These are phyloP conservation scores for Cerastis rubricosa DNA, from an alignment of 2,888 invertebrate species.

Conservation along the genomic window DNA sequence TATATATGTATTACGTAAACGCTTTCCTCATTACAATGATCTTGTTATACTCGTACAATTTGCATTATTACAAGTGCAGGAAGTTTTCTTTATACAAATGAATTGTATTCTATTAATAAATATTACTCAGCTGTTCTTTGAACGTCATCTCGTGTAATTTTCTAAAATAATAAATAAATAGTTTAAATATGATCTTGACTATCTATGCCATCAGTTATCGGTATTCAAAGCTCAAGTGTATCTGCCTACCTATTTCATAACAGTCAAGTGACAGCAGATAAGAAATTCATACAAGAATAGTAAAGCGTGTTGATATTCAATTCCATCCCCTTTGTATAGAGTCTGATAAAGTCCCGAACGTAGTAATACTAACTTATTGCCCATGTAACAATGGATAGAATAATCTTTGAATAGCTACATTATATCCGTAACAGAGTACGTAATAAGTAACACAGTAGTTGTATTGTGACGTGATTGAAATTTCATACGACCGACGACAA, in stretches of 20 bases:
- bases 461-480: constrained; percentile 76
- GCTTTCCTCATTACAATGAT: constrained; percentile 46
- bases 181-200: background rate
- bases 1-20: constrained; percentile 38
- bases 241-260: constrained; percentile 6
- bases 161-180: background rate
- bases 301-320: constrained; percentile 58
- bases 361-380: constrained; percentile 64
- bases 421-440: constrained; percentile 60
- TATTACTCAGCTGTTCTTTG: constrained; percentile 35
- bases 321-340: constrained; percentile 62
- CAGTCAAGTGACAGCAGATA: constrained; percentile 42
- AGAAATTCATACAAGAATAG: constrained; percentile 60
- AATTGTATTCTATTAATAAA: constrained; percentile 32
- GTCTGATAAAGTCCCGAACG: constrained; percentile 56
- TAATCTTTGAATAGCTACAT: constrained; percentile 63
- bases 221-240: background rate
- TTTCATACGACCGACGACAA: constrained; percentile 73
- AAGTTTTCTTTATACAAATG: constrained; percentile 50
- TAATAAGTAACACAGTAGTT: constrained; percentile 66
- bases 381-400: constrained; percentile 62
- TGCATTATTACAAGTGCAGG: constrained; percentile 35
- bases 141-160: constrained; percentile 12
- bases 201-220: background rate
- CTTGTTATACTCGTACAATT: constrained; percentile 24